A percentile compares a stretch with the other conserved stretches of the same genome.
Evolutionary conservation across 2,113 vertebrate genomes (phyloP).

Genomic region (Pyrgilauda ruficollis): DNA sequence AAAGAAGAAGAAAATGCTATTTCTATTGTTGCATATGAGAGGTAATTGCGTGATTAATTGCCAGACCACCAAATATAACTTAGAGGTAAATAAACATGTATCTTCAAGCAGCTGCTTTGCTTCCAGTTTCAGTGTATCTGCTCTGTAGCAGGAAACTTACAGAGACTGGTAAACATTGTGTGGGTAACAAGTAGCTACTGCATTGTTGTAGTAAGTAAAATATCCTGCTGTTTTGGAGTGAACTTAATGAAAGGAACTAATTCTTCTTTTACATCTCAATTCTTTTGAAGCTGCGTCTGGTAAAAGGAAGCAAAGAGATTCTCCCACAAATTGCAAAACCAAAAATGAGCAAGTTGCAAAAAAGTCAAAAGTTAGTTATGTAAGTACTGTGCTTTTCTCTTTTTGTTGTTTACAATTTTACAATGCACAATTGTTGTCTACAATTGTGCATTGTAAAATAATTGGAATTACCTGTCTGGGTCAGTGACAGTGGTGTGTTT

Average conservation of each 20-base stretch:
- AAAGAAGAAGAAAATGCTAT: not conserved
- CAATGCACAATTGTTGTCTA: no score
- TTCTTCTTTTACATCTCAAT: not conserved
- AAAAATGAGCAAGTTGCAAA: constrained; percentile 69
- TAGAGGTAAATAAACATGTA: not conserved
- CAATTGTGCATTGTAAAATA: not conserved
- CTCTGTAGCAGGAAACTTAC: not conserved
- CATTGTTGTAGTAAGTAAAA: not conserved
- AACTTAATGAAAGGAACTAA: not conserved
- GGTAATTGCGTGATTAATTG: not conserved
- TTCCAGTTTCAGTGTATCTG: not conserved
- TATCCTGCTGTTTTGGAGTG: not conserved
- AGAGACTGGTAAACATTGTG: not conserved
- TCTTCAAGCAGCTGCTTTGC: not conserved
- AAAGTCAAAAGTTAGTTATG: constrained; percentile 72
- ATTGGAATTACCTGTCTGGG: not conserved
- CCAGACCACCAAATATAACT: not conserved
- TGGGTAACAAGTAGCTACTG: not conserved
- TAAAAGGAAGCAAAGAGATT: constrained; percentile 79
- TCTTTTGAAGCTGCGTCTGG: constrained; percentile 61
- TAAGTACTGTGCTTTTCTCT: constrained; percentile 61
- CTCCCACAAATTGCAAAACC: constrained; percentile 47
- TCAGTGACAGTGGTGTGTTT: not conserved
- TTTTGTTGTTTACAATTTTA: no score
- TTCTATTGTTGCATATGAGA: not conserved